Base-by-base conservation (phyloP, 2,113 vertebrate species). In the Rattus rattus region DNA sequence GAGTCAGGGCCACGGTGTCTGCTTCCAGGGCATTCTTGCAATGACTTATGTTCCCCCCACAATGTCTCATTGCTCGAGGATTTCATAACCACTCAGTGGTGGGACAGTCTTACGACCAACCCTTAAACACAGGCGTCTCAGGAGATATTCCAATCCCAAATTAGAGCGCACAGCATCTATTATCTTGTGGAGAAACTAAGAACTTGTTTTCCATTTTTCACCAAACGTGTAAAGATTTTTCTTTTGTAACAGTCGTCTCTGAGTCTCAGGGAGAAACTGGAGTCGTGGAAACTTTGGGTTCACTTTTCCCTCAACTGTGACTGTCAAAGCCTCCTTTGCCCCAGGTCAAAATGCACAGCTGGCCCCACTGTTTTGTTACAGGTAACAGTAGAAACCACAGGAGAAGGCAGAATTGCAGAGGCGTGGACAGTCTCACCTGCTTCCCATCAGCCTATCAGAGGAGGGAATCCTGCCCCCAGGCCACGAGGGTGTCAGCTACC, bases 291-390 rank as follows among this genome's bases (percentile, higher is more conserved):
- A 14, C 22, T 80, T 88, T 69, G 14, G 17, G 54, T 89, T 75
- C 2, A 70, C 69, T 92, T 65, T 73, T 52, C 7, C 7, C 7
- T 87, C 24, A 59, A 2, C 43, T 61, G 5, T 85, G 54, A 77
- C 73, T 63, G 56, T n/a, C 30, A 81, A 70, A 56, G 12, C 0
- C 73, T 96, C 54, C 79, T 49, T 96, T 92, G 63, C 36, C 95
- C 65, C 39, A 20, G 91, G 36, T 84, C n/a, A 85, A 88, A 97
- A 91, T 96, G 26, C 52, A 19, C 2, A 59, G 61, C 63, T 47
- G 24, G 96, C 97, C 92, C 92, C 61, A 80, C 73, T 90, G 88
- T 95, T 0, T 14, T 96, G 16, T n/a, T 91, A 2, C n/a, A 22
- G 9, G 54, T 43, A 49, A 75, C 43, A 2, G 5, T 33, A 6